Evolutionary conservation across 2,888 invertebrate species (phyloP).

Genomic region (Melinopterus prodromus): DNA sequence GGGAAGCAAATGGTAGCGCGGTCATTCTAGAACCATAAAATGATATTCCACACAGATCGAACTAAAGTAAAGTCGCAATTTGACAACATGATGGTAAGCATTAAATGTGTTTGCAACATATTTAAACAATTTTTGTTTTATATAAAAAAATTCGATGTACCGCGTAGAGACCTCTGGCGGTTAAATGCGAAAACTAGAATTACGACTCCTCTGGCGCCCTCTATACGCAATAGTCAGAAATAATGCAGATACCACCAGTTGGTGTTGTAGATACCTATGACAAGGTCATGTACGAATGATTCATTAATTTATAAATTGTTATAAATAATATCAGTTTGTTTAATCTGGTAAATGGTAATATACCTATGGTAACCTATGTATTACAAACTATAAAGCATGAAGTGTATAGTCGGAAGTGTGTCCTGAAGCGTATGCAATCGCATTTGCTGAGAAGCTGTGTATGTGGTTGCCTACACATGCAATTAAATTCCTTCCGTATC

Average conservation of each 20-base stretch:
- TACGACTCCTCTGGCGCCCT: neutral
- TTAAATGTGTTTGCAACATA: neutral
- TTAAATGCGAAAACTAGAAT: neutral
- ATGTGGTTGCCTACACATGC: too few relatives aligned
- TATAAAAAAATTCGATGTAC: slow-evolving; percentile 13
- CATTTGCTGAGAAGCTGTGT: too few relatives aligned
- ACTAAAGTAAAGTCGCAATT: neutral
- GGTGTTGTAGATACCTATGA: too few relatives aligned
- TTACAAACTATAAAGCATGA: too few relatives aligned
- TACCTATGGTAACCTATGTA: too few relatives aligned
- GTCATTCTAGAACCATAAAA: neutral
- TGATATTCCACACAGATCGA: neutral
- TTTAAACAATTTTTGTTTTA: slow-evolving; percentile 21
- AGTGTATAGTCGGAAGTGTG: too few relatives aligned
- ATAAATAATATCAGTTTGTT: too few relatives aligned
- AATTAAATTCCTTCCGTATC: too few relatives aligned
- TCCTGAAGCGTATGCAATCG: too few relatives aligned
- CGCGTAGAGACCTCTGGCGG: slow-evolving; percentile 6
- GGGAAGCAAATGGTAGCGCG: slow-evolving; percentile 22
- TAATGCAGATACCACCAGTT: neutral
- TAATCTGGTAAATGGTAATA: too few relatives aligned
- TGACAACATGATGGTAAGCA: neutral
- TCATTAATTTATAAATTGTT: too few relatives aligned
- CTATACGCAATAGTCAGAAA: neutral
- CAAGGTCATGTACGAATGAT: too few relatives aligned